Base-by-base conservation (phyloP, 2,797 vertebrate genomes). In the Microhierax caerulescens region DNA sequence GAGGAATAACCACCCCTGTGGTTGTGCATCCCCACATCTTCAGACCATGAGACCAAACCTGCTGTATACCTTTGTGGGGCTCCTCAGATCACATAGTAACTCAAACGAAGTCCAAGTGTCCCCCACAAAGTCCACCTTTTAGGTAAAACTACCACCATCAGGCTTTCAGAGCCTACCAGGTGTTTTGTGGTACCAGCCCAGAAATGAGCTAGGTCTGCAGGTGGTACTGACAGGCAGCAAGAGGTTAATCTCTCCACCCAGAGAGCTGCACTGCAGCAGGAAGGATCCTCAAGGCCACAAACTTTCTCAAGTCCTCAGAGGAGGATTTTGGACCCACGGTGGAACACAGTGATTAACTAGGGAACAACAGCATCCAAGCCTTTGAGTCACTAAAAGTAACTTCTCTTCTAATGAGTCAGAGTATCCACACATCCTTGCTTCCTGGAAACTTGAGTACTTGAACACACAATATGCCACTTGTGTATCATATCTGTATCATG, bases 381-480 rank as follows among this genome's bases (percentile, higher is more conserved):
- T 88, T 90, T 97, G 95, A 97, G 81, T 96, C 93, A 97, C 68
- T 43, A 45, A 32, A 84, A 51, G 65, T 59, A 65, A 72, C 64
- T 89, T 92, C 86, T 75, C 57, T 74, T 75, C 37, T 37, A 41
- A 36, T 94, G 96, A 96, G 75, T 95, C 92, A 96, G 77, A 95
- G 86, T 96, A 87, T 70, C 78, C 70, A 60, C 78, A 92, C n/a
- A 79, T 85, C 93, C 68, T 54, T 83, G 22, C 86, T 94, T 89
- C 64, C 92, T 92, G 78, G 61, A 85, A 86, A 82, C 77, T 10
- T 21, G 18, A 81, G 70, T 36, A 53, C 16, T 84, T 75, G 51
- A 93, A 73, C 51, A 57, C 3, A 1, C 63, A 86, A 78, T 19
- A 84, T 73, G 80, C 45, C 80, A 59, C 41, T 92, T 5, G 15